Conservation (phyloP, 2,113 vertebrate genomes). For the Petaurus breviceps region DNA sequence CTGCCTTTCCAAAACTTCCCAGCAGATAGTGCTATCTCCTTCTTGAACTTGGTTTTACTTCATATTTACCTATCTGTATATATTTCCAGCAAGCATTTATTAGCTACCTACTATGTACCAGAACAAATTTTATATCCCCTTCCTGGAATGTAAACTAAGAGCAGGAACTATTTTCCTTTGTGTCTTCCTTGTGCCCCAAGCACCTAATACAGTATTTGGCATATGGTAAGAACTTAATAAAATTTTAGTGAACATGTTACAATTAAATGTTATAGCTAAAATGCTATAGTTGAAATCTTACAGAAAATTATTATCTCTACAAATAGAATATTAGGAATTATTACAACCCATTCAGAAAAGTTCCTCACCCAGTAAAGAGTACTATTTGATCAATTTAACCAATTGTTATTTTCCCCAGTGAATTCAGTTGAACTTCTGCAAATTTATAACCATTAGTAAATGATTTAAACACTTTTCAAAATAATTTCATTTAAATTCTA, state of each 20-base stretch:
- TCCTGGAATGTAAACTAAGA: neutral
- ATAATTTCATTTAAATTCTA: slow-evolving; percentile 50
- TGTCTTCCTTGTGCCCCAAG: neutral
- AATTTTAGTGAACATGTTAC: neutral
- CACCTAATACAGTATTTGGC: neutral
- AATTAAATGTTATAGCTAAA: neutral
- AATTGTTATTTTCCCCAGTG: slow-evolving; percentile 14
- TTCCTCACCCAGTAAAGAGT: neutral
- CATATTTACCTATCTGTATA: neutral
- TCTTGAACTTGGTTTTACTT: neutral
- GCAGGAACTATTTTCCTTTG: neutral
- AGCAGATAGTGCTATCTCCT: neutral
- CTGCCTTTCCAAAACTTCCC: neutral
- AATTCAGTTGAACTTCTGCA: slow-evolving; percentile 21
- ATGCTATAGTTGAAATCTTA: neutral
- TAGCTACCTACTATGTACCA: neutral
- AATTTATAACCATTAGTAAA: neutral
- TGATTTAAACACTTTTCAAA: neutral
- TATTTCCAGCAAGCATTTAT: neutral
- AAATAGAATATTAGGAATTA: slow-evolving; percentile 23
- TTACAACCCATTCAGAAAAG: neutral
- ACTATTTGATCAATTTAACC: slow-evolving; percentile 1
- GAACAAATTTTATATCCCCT: neutral
- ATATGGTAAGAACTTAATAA: neutral
- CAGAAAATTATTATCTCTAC: neutral